phyloP scores from a whole-genome alignment of 2,888 invertebrate genomes.

The Pheosia gnoma region DNA sequence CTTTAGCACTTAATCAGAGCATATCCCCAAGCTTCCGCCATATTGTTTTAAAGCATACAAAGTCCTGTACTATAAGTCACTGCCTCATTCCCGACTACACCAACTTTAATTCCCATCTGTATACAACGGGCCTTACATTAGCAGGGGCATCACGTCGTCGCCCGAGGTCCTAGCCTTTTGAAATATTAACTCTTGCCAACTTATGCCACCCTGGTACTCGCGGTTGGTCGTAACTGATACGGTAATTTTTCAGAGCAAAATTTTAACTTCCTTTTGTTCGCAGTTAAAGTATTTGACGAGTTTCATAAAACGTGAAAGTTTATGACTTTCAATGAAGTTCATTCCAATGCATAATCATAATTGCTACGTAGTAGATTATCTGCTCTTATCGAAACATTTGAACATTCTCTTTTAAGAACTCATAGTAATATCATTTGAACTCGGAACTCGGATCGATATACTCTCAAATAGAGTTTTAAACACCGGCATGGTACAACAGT shows the following conservation, averaged over 20 bases:
- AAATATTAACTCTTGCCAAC: slow-evolving; percentile 42
- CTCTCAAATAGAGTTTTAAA: slow-evolving; percentile 17
- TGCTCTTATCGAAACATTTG: too few species aligned
- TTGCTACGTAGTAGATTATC: too few species aligned
- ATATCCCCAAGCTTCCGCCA: not conserved
- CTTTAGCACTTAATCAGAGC: not conserved
- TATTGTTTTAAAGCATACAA: slow-evolving; percentile 24
- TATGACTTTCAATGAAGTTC: too few species aligned
- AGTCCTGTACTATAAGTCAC: slow-evolving; percentile 16
- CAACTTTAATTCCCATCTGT: slow-evolving; percentile 30
- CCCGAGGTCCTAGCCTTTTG: slow-evolving; percentile 38
- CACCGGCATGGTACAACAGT: slow-evolving; percentile 16
- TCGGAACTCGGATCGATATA: not conserved
- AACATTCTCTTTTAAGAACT: too few species aligned
- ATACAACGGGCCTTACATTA: slow-evolving; percentile 26
- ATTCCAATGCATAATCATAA: too few species aligned
- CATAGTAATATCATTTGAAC: not conserved
- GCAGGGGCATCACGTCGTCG: slow-evolving; percentile 35
- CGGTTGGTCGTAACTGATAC: slow-evolving; percentile 29
- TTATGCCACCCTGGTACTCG: slow-evolving; percentile 33
- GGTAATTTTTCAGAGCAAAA: slow-evolving; percentile 26
- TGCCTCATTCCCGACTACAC: slow-evolving; percentile 11
- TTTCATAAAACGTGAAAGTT: too few species aligned
- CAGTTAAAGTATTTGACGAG: too few species aligned
- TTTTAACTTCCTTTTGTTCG: slow-evolving; percentile 10